Evolutionary conservation across 2,113 vertebrate species (phyloP).

Genomic region (Motacilla alba): DNA sequence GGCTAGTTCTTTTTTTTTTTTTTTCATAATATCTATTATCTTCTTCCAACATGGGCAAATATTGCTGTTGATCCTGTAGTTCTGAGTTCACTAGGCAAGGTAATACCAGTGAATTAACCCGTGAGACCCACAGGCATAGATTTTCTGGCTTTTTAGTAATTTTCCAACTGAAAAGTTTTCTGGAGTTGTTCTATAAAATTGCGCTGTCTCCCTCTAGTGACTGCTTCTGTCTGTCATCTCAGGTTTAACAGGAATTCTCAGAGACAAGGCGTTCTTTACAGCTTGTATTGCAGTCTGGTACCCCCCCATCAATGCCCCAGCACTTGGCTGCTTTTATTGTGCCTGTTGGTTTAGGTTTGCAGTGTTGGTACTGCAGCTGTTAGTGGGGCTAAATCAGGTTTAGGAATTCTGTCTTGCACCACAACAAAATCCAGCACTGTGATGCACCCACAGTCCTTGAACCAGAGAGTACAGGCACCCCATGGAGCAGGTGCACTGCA

Average conservation of each 20-base stretch:
- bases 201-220: conserved; percentile 43
- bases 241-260: background rate
- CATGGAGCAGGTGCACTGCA: background rate
- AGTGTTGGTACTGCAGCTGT: background rate
- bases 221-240: background rate
- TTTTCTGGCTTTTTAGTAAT: background rate
- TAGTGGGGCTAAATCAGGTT: background rate
- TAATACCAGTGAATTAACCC: background rate
- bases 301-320: background rate
- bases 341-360: background rate
- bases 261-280: background rate
- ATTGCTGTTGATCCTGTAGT: background rate
- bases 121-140: rapidly evolving
- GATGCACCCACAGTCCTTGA: background rate
- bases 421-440: background rate
- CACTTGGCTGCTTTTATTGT: rapidly evolving
- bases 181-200: background rate
- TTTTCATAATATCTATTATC: background rate
- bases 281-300: background rate
- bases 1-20: background rate
- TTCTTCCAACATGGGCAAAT: background rate
- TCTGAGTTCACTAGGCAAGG: background rate
- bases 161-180: background rate
- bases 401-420: background rate
- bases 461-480: background rate